These are phyloP conservation scores for Edolisoma coerulescens DNA, from an alignment of 2,113 vertebrate genomes.

Conservation along the genomic window DNA sequence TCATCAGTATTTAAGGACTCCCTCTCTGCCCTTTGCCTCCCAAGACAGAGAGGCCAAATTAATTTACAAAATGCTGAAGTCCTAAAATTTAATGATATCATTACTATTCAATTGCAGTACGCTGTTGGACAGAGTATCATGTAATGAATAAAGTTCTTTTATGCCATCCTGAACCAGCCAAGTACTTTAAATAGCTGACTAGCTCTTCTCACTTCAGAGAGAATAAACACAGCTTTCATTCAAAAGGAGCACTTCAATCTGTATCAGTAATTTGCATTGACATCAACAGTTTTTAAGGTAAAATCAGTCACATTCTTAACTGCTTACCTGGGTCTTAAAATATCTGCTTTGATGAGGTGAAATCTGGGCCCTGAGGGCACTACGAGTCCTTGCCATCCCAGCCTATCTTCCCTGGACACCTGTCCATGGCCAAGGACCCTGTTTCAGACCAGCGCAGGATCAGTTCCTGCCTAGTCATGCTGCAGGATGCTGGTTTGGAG, in stretches of 20 bases:
- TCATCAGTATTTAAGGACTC: conserved; percentile 49
- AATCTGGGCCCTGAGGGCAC: neutral
- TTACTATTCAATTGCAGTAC: conserved; percentile 44
- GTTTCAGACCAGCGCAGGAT: neutral
- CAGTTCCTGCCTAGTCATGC: neutral
- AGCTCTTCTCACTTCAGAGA: neutral
- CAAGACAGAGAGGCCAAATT: conserved; percentile 43
- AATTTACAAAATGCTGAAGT: conserved; percentile 58
- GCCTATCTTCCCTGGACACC: neutral
- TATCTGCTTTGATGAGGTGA: neutral
- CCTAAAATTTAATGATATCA: conserved; percentile 55
- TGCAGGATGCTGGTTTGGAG: neutral
- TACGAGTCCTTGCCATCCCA: accelerated
- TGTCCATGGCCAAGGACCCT: neutral
- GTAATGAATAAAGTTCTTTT: conserved; percentile 3
- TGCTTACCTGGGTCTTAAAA: neutral
- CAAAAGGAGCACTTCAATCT: neutral
- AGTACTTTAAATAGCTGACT: neutral
- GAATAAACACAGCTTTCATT: neutral
- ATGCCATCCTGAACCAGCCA: neutral
- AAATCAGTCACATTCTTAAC: neutral
- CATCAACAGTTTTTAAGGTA: neutral
- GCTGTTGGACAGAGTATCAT: neutral
- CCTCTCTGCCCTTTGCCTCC: conserved; percentile 42
- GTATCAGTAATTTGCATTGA: neutral